Percentiles rank a stretch among this genome's conserved stretches.
Evolutionary conservation across 2,888 invertebrate species (phyloP).

Genomic region (Exephanes ischioxanthus): DNA sequence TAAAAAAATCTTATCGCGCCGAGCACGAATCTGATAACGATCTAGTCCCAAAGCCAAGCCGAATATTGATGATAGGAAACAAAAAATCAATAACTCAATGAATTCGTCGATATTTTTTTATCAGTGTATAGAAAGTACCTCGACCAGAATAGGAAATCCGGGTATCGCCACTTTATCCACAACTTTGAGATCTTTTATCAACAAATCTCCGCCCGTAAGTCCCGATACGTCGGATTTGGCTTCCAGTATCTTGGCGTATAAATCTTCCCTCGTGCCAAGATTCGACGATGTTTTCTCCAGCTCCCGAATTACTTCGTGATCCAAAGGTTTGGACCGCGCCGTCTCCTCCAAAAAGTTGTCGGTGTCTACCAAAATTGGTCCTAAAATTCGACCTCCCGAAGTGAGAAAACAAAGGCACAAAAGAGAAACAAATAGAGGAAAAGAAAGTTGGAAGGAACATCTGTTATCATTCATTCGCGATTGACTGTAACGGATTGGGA

Average conservation of each 20-base stretch:
- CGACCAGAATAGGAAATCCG: conserved; percentile 88
- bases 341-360: conserved; percentile 90
- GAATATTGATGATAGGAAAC: no score
- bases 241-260: conserved; percentile 86
- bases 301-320: conserved; percentile 87
- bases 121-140: conserved; percentile 84
- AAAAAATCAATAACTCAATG: no score
- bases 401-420: conserved; percentile 14
- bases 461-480: conserved; percentile 53
- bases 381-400: conserved; percentile 83
- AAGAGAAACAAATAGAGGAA: conserved; percentile 23
- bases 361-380: conserved; percentile 93
- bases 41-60: no score
- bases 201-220: conserved; percentile 89
- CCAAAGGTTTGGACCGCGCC: conserved; percentile 89
- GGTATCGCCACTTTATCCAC: conserved; percentile 87
- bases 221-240: conserved; percentile 89
- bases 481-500: conserved; percentile 49
- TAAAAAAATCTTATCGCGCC: no score
- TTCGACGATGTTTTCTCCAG: conserved; percentile 85
- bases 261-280: conserved; percentile 73
- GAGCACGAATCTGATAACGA: no score
- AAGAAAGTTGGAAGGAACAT: conserved; percentile 28
- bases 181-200: conserved; percentile 92
- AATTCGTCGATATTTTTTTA: neutral